These are phyloP conservation scores for Drepana arcuata DNA, from an alignment of 1,140 invertebrate species.

Conservation along the genomic window DNA sequence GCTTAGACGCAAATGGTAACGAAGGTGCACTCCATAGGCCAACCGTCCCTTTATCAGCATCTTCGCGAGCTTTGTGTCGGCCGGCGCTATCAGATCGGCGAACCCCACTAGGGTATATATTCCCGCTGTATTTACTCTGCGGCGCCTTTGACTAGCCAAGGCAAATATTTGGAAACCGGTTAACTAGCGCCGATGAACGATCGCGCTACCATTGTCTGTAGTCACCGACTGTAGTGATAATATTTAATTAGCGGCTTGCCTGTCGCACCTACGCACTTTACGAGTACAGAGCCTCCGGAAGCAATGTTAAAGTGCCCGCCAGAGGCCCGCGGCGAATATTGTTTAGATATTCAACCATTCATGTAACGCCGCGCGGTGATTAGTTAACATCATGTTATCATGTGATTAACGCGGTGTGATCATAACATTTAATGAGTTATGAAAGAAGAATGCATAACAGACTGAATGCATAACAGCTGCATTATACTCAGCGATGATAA, in stretches of 20 bases:
- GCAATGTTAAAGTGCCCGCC: conserved; percentile 27
- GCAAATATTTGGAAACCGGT: conserved; percentile 64
- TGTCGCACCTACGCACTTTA: conserved; percentile 48
- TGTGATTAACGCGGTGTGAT: conserved; percentile 33
- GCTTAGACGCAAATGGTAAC: too few relatives aligned
- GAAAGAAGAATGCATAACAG: conserved; percentile 12
- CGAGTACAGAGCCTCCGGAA: conserved; percentile 12
- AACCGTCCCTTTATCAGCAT: conserved; percentile 39
- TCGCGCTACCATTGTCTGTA: conserved; percentile 48
- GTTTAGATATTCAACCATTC: conserved; percentile 49
- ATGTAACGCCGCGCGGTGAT: conserved; percentile 35
- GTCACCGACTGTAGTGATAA: conserved; percentile 52
- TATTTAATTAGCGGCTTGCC: conserved; percentile 63
- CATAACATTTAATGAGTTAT: conserved; percentile 23
- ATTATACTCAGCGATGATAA: too few relatives aligned
- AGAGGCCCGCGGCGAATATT: conserved; percentile 43
- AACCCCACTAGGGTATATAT: conserved; percentile 8
- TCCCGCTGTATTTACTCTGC: conserved; percentile 32
- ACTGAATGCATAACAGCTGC: too few relatives aligned
- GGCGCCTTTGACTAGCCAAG: conserved; percentile 48
- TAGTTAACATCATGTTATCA: too few relatives aligned
- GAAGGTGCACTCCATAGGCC: too few relatives aligned
- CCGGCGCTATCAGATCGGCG: conserved; percentile 26
- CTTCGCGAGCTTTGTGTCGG: conserved; percentile 18
- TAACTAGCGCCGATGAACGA: conserved; percentile 57